These are phyloP conservation scores for Tragulus kanchil DNA, from an alignment of 2,113 vertebrate species.

Conservation along the genomic window DNA sequence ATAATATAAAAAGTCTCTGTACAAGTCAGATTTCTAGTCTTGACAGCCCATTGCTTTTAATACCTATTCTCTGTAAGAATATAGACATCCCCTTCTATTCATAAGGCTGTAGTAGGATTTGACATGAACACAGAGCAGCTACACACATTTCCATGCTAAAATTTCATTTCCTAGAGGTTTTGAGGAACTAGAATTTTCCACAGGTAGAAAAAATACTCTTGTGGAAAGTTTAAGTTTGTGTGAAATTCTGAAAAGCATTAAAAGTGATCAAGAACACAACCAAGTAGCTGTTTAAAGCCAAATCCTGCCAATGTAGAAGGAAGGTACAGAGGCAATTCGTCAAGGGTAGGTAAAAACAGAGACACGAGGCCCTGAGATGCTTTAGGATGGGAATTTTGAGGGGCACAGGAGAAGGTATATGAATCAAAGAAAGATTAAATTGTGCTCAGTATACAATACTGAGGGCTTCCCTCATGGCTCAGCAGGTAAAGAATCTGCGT, in stretches of 20 bases:
- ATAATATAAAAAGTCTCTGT: slow-evolving; percentile 39
- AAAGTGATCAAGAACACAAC: slow-evolving; percentile 61
- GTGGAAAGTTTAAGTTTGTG: slow-evolving; percentile 32
- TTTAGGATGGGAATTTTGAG: neutral
- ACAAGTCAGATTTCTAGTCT: slow-evolving; percentile 39
- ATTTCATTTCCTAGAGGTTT: slow-evolving; percentile 38
- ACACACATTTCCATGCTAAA: slow-evolving; percentile 40
- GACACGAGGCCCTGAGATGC: neutral
- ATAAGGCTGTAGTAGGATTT: neutral
- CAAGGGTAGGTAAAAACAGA: neutral
- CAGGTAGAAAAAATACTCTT: slow-evolving; percentile 5
- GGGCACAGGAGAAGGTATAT: neutral
- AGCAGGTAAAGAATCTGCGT: neutral
- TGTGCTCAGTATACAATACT: neutral
- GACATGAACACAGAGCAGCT: slow-evolving; percentile 31
- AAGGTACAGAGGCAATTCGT: neutral
- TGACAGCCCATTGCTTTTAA: slow-evolving; percentile 38
- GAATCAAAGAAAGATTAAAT: slow-evolving; percentile 56
- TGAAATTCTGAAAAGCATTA: slow-evolving; percentile 52
- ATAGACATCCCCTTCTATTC: slow-evolving; percentile 1
- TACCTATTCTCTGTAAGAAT: slow-evolving; percentile 4
- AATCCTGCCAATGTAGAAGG: neutral
- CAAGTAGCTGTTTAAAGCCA: slow-evolving; percentile 32
- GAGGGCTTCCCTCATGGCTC: neutral
- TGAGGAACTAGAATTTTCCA: slow-evolving; percentile 67